These are phyloP conservation scores for Perdita meconis DNA, from an alignment of 2,888 invertebrate species.

Conservation along the genomic window DNA sequence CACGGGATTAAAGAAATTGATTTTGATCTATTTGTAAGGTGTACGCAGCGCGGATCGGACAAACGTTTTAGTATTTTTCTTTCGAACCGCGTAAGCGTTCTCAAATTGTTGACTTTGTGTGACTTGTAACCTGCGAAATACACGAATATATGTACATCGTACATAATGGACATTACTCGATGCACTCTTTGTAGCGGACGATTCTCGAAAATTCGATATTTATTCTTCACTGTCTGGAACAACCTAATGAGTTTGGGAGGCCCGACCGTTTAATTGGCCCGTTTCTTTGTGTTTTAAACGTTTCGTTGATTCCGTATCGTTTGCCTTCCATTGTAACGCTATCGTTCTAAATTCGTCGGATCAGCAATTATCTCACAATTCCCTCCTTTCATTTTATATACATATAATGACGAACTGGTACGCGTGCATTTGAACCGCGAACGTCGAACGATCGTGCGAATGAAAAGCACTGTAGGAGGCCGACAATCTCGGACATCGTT, in stretches of 20 bases:
- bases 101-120: background rate
- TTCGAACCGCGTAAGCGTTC: background rate
- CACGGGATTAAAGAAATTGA: no score
- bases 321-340: constrained; percentile 69
- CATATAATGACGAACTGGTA: background rate
- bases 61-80: background rate
- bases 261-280: constrained; percentile 53
- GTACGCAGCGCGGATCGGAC: background rate
- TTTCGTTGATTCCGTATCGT: constrained; percentile 63
- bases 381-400: background rate
- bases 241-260: constrained; percentile 83
- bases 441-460: constrained; percentile 46
- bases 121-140: no score
- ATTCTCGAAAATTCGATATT: constrained; percentile 22
- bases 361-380: background rate
- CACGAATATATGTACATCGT: no score
- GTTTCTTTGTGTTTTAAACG: constrained; percentile 25
- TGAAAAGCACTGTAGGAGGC: constrained; percentile 74
- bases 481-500: constrained; percentile 76
- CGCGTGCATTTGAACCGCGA: background rate
- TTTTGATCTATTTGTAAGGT: background rate
- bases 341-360: no score
- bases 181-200: constrained; percentile 5
- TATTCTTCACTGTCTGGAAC: constrained; percentile 83
- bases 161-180: background rate